Percentiles rank a stretch among this genome's conserved stretches.
Evolutionary conservation across 1,140 invertebrate species (phyloP).

Genomic region (Ptiloglossa arizonensis): DNA sequence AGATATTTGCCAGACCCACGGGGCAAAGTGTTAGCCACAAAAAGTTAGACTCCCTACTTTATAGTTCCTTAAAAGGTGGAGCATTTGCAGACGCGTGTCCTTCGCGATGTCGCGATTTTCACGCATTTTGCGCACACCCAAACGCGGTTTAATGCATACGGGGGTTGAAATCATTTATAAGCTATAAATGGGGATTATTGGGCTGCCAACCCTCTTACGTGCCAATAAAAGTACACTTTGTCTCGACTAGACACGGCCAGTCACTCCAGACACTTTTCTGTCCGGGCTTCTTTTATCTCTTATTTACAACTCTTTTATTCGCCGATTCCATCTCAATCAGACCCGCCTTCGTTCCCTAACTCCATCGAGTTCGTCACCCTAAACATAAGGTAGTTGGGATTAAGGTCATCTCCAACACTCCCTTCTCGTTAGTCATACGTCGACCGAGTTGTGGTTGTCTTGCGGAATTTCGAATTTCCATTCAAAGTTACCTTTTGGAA

Average conservation of each 20-base stretch:
- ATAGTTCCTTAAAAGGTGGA: conserved; percentile 76
- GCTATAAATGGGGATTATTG: conserved; percentile 82
- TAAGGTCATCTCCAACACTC: conserved; percentile 39
- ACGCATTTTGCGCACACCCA: conserved; percentile 21
- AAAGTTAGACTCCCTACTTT: conserved; percentile 63
- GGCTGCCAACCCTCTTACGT: conserved; percentile 69
- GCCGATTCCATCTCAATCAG: conserved; percentile 82
- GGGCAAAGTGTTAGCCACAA: conserved; percentile 35
- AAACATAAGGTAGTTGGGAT: conserved; percentile 50
- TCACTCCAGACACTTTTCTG: conserved; percentile 69
- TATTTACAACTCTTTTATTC: conserved; percentile 82
- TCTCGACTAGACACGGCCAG: conserved; percentile 76
- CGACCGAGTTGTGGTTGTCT: not conserved
- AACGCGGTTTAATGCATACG: conserved; percentile 77
- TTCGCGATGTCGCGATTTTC: conserved; percentile 26
- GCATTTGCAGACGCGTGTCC: conserved; percentile 52
- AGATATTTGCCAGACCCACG: not conserved
- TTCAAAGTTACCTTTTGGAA: too few relatives aligned
- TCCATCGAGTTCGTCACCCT: conserved; percentile 32
- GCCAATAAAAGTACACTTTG: conserved; percentile 80
- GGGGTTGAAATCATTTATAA: conserved; percentile 82
- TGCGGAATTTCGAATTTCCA: conserved; percentile 15
- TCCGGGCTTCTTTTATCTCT: conserved; percentile 78
- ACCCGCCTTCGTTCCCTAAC: conserved; percentile 36
- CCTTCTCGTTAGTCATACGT: conserved; percentile 13